Base-by-base conservation (phyloP, 2,888 invertebrate genomes). In the Uropetala carovei region DNA sequence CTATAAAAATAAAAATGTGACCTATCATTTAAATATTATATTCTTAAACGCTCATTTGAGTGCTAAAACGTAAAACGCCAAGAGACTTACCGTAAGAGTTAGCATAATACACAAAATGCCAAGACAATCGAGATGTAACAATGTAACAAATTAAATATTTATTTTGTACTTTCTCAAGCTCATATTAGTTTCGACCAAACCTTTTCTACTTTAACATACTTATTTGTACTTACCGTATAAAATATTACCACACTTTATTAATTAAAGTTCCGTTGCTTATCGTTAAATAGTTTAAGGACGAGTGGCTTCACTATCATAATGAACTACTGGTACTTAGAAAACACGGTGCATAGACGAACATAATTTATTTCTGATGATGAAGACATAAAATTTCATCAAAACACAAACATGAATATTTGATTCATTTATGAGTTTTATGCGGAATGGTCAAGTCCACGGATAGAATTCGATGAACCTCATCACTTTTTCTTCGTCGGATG, bases 311-410 rank as follows among this genome's bases (percentile, higher is more conserved):
- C 43, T 0, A 30, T 16, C 86, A 86, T 27, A 89, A 89, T 64
- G 64, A 89, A 60, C 18, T 56, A 89, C 89, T 64, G 64, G 43
- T 43, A 18, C 64, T 64, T 89, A 89, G 64, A 30, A 89, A 89
- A 89, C 89, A 64, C 89, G 30, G 89, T 64, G 89, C 89, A 68
- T 89, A 89, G 89, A 89, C 89, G 89, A 89, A 58, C 89, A 68
- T 58, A 68, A 68, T 89, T 89, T 89, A 89, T 89, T 89, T 89
- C 43, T 58, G 59, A 30, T 89, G 43, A 64, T 22, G 27, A 64
- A 89, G 68, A 64, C 86, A 86, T 86, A 60, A 86, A 43, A 89
- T 89, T 89, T 64, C 89, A 89, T 89, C 89, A 56, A 89, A 27
- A 18, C 60, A 68, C 64, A 89, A 89, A 89, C 89, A 89, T 56